A percentile compares a stretch with the other conserved stretches of the same genome.
phyloP scores from a whole-genome alignment of 2,113 vertebrate genomes.

The Gobius niger region DNA sequence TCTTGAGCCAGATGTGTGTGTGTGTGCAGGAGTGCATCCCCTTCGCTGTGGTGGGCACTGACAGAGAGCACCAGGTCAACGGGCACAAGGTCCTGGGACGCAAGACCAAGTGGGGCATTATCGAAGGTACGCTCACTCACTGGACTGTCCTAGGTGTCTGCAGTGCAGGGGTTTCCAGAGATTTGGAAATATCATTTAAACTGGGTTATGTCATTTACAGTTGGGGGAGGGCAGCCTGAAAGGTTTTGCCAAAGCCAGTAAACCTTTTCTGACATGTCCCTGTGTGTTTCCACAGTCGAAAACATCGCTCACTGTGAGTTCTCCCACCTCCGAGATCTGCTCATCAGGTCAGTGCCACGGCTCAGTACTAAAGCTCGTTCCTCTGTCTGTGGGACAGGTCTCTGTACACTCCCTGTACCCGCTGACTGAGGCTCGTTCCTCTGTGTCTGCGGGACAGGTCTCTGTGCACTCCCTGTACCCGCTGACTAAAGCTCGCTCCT shows the following conservation, averaged over 20 bases:
- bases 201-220: too few species aligned
- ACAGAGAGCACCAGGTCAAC: constrained; percentile 91
- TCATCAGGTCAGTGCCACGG: constrained; percentile 93
- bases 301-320: constrained; percentile 91
- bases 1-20: too few species aligned
- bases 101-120: constrained; percentile 96
- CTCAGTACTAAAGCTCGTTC: neutral
- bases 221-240: too few species aligned
- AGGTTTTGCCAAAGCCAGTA: neutral
- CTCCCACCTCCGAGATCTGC: constrained; percentile 87
- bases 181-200: too few species aligned
- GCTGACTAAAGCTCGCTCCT: too few species aligned
- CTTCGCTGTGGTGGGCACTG: constrained; percentile 92
- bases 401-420: too few species aligned
- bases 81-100: constrained; percentile 91
- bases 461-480: too few species aligned
- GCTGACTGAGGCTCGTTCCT: too few species aligned
- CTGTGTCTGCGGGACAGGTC: too few species aligned
- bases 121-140: constrained; percentile 83
- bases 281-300: constrained; percentile 80
- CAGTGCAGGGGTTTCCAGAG: too few species aligned
- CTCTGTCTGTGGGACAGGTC: neutral
- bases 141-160: neutral
- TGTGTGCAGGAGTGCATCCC: constrained; percentile 86
- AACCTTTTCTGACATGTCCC: neutral